A percentile compares a stretch with the other conserved stretches of the same genome.
Evolutionary conservation across 2,888 invertebrate genomes (phyloP).

Genomic region (Papilio protenor): DNA sequence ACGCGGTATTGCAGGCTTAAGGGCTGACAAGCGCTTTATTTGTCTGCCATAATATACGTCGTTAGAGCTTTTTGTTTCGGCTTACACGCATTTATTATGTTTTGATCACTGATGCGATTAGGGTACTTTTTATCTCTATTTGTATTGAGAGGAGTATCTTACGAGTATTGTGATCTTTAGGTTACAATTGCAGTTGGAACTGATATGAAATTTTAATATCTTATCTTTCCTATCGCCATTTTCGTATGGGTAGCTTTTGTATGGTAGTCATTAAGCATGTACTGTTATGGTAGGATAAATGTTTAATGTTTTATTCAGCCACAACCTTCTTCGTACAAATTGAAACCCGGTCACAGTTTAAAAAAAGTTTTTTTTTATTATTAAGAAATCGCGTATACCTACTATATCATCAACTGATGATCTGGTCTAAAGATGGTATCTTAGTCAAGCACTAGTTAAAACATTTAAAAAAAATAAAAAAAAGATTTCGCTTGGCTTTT

Average conservation of each 20-base stretch:
- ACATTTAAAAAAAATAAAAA: neutral
- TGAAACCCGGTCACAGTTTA: neutral
- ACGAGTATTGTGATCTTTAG: neutral
- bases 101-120: neutral
- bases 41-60: conserved; percentile 49
- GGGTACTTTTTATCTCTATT: neutral
- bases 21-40: conserved; percentile 48
- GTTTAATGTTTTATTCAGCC: conserved; percentile 9
- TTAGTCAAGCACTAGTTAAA: neutral
- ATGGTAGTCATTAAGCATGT: conserved; percentile 30
- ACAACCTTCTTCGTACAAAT: conserved; percentile 13
- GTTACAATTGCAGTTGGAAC: neutral
- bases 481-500: neutral
- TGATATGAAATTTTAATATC: neutral
- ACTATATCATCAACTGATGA: neutral
- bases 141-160: neutral
- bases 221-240: conserved; percentile 6
- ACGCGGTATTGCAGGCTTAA: conserved; percentile 41
- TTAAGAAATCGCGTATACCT: neutral
- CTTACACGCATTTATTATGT: conserved; percentile 54
- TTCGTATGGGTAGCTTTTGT: conserved; percentile 32
- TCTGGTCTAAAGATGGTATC: too few relatives aligned
- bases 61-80: conserved; percentile 55
- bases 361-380: neutral
- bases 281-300: neutral